phyloP scores from a whole-genome alignment of 2,888 invertebrate genomes.

The Colletes collaris region DNA sequence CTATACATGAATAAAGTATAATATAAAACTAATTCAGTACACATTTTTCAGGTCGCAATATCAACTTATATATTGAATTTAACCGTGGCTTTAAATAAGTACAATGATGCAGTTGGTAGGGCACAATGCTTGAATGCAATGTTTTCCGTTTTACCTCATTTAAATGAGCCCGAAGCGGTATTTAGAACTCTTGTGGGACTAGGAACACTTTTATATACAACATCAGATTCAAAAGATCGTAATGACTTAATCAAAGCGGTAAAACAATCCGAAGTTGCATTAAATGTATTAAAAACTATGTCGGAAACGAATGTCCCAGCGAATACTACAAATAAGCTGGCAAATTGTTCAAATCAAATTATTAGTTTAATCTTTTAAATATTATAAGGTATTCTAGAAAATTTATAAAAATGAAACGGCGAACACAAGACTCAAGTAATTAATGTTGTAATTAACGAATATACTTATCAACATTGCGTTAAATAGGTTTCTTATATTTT shows the following conservation, averaged over 20 bases:
- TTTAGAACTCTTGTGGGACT: conserved; percentile 91
- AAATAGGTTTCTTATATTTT: conserved; percentile 57
- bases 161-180: conserved; percentile 89
- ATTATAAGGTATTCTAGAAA: conserved; percentile 19
- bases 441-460: conserved; percentile 40
- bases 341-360: conserved; percentile 78
- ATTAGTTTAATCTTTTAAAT: conserved; percentile 76
- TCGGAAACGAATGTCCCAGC: conserved; percentile 68
- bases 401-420: conserved; percentile 9
- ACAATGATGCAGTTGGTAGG: conserved; percentile 84
- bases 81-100: conserved; percentile 86
- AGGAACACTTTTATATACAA: conserved; percentile 88
- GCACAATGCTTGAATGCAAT: conserved; percentile 85
- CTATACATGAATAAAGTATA: not conserved
- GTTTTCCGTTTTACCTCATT: conserved; percentile 84
- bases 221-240: conserved; percentile 78
- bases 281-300: conserved; percentile 70
- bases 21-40: conserved; percentile 45
- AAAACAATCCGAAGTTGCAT: conserved; percentile 71
- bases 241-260: conserved; percentile 72
- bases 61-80: conserved; percentile 90
- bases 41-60: conserved; percentile 87
- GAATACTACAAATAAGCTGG: conserved; percentile 71
- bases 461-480: conserved; percentile 42
- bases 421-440: conserved; percentile 33